These are phyloP conservation scores for Drosophila lini DNA, from an alignment of 1,140 invertebrate species.

Conservation along the genomic window DNA sequence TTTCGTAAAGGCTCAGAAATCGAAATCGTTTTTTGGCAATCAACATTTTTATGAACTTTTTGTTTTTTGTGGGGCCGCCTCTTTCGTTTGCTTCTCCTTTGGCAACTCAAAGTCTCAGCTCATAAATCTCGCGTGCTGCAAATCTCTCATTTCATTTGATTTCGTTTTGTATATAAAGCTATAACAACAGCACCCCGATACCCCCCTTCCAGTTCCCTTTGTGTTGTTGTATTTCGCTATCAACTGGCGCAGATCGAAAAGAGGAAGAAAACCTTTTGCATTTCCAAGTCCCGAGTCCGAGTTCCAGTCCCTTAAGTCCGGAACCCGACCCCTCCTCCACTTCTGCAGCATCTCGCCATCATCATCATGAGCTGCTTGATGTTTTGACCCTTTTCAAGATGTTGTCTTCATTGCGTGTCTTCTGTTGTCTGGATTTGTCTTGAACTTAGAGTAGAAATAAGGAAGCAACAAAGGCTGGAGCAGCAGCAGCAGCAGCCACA, in stretches of 20 bases:
- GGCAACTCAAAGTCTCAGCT: slow-evolving; percentile 62
- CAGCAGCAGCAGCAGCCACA: slow-evolving; percentile 25
- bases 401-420: slow-evolving; percentile 80
- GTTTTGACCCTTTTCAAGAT: slow-evolving; percentile 82
- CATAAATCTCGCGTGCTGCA: slow-evolving; percentile 77
- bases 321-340: slow-evolving; percentile 20
- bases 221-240: slow-evolving; percentile 44
- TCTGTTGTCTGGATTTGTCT: slow-evolving; percentile 44
- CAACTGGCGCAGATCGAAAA: slow-evolving; percentile 67
- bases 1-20: slow-evolving; percentile 18
- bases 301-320: slow-evolving; percentile 40
- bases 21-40: slow-evolving; percentile 38
- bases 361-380: slow-evolving; percentile 58
- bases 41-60: slow-evolving; percentile 55
- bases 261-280: slow-evolving; percentile 59
- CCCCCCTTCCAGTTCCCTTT: slow-evolving; percentile 22
- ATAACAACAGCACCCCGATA: slow-evolving; percentile 47
- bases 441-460: slow-evolving; percentile 50
- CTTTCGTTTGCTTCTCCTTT: slow-evolving; percentile 4
- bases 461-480: slow-evolving; percentile 51
- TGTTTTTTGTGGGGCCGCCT: slow-evolving; percentile 6
- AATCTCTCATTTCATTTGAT: slow-evolving; percentile 71
- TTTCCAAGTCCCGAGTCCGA: slow-evolving; percentile 57
- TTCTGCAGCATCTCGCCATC: slow-evolving; percentile 9
- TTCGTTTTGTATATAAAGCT: slow-evolving; percentile 64